Evolutionary conservation across 2,113 vertebrate species (phyloP).

Genomic region (Vidua chalybeata): DNA sequence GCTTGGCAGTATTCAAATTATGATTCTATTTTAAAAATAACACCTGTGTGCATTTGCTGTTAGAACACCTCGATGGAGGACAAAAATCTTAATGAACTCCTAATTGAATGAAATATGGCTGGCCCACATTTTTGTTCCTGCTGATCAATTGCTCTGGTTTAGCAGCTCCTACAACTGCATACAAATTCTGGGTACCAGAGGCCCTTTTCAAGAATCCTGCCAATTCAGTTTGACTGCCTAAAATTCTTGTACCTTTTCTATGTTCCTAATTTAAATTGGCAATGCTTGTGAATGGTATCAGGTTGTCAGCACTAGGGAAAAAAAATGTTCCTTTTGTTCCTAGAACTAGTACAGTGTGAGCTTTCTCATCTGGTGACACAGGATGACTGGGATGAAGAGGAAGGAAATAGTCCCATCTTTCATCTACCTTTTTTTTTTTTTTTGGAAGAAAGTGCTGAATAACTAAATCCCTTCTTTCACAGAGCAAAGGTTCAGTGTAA

Average conservation of each 20-base stretch:
- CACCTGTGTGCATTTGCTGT: background rate
- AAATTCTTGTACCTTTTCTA: background rate
- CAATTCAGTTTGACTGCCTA: background rate
- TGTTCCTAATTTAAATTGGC: background rate
- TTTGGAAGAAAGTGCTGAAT: background rate
- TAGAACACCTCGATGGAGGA: background rate
- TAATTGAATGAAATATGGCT: background rate
- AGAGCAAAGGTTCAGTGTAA: background rate
- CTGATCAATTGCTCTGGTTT: background rate
- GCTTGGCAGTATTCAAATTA: background rate
- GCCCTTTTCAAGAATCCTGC: background rate
- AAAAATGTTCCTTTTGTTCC: background rate
- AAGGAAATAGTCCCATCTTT: background rate
- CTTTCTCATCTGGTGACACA: background rate
- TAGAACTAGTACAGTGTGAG: background rate
- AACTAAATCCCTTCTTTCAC: background rate
- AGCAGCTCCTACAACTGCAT: background rate
- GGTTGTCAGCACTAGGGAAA: background rate
- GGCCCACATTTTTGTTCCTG: background rate
- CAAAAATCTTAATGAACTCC: background rate
- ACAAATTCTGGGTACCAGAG: background rate
- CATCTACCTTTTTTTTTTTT: background rate
- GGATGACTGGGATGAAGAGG: background rate
- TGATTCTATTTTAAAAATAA: background rate
- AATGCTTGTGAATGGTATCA: background rate